Evolutionary conservation across 30 jellyfish, hydroid and myxozoan genomes (phyloP).

Genomic region (Hydractinia symbiolongicarpus): DNA sequence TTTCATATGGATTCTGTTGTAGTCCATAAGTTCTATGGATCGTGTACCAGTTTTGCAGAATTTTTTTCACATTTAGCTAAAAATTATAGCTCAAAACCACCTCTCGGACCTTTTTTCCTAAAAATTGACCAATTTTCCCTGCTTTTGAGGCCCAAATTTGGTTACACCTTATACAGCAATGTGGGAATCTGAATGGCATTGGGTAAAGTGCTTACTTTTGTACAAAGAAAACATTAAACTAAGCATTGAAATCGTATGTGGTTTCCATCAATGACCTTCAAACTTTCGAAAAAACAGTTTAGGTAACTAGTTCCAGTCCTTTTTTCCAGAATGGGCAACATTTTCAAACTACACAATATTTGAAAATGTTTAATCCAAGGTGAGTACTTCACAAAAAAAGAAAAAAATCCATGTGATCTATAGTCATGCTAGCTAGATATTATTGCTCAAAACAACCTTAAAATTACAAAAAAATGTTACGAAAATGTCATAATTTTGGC

Average conservation of each 20-base stretch:
- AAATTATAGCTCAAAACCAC: not conserved
- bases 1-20: not conserved
- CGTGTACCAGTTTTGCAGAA: not conserved
- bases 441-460: not conserved
- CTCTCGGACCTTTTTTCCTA: not conserved
- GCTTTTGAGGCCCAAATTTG: not conserved
- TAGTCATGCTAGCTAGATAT: not conserved
- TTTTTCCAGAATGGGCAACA: not conserved
- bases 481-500: not conserved
- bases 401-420: not conserved
- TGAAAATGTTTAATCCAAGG: not conserved
- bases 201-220: not conserved
- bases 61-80: not conserved
- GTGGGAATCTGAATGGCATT: not conserved
- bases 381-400: not conserved
- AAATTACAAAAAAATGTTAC: not conserved
- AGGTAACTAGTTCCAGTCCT: conserved; percentile 2
- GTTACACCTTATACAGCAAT: not conserved
- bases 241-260: not conserved
- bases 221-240: not conserved
- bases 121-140: not conserved
- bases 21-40: not conserved
- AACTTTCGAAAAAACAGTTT: not conserved
- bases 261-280: not conserved
- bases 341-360: not conserved